Evolutionary conservation across 1,140 invertebrate species (phyloP), one percentile per base, ranked within the genome.

Genomic region (Ceratina japonica): DNA sequence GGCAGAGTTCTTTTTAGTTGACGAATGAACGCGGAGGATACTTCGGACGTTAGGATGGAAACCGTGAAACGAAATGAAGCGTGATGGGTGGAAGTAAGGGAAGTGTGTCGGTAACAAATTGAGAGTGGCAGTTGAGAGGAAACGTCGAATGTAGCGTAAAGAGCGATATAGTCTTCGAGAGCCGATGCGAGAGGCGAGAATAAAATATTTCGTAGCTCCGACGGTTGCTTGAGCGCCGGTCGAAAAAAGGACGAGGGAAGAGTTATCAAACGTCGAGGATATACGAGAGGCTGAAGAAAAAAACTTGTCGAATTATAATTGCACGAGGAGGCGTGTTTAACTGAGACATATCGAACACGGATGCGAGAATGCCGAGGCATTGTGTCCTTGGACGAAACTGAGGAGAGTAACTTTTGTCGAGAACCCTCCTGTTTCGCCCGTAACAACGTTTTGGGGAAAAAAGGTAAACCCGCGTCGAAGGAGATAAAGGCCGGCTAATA

Each of bases 61-160:
- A 49, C 49, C 51, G n/a, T 22, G 24, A 52, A 76, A 70, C 65
- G 74, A 75, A 68, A 31, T 31, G 74, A 75, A 75, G 54, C 56
- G 68, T 63, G 44, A 61, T 56, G 24, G 54, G 51, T 15, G 20
- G 44, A 44, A 27, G 74, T 64, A 72, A 78, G 82, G 37, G 72
- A 83, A 85, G 73, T 72, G 84, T 78, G 64, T 70, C 20, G 22
- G 49, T 54, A 49, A 73, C 59, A 64, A 73, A 73, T 64, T 64
- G 61, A 51, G 52, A 59, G 62, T 22, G 76, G 44, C 31, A 58
- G 59, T 70, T 76, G 22, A 49, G 44, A 70, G 56, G 65, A 49
- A 61, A 69, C 75, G 65, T 61, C 56, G 65, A 70, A 76, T 70
- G 56, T 70, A 51, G 65, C 10, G 75, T 24, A 37, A 76, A 76